Base-by-base conservation (phyloP, 2,888 invertebrate species). In the Aquatica leii region DNA sequence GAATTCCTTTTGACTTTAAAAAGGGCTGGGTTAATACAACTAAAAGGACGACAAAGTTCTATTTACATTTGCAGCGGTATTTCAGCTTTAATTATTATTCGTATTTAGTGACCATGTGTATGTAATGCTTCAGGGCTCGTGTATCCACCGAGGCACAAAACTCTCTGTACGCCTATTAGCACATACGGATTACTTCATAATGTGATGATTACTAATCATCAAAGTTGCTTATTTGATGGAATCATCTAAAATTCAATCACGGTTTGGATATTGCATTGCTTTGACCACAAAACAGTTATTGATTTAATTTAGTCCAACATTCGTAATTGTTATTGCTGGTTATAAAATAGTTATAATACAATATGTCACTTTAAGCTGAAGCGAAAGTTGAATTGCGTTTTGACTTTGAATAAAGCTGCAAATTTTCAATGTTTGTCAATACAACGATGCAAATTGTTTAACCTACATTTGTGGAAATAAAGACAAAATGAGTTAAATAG, bases 131-230 rank as follows among this genome's bases (percentile, higher is more conserved):
- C 46, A 51, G 64, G 64, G 56, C 54, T 59, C 46, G 59, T 64
- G 46, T 52, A 56, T 65, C 57, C 57, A 65, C 35, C 65, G 54
- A 54, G 61, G 65, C 65, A 65, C 65, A 54, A 61, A 65, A 56
- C 57, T 37, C 43, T 57, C 63, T 69, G 67, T 68, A 73, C 75
- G 75, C 73, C 74, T 73, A 76, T 77, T 77, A 76, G 74, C 75
- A 72, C 74, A 71, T 72, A 69, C 65, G 74, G 71, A 74, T 74
- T 75, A 70, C 74, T 68, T 64, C 68, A 67, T 74, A 75, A 75
- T 72, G 71, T 66, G 70, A 75, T 68, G 69, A 75, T 74, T 73
- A 71, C 71, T 71, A 71, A 73, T 73, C 72, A 73, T 71, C 71
- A 73, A 61, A 61, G 41, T 58, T 74, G 74, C 72, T 74, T 76